These are phyloP conservation scores for Dendrolimus punctatus DNA, from an alignment of 1,140 invertebrate genomes.

Conservation along the genomic window DNA sequence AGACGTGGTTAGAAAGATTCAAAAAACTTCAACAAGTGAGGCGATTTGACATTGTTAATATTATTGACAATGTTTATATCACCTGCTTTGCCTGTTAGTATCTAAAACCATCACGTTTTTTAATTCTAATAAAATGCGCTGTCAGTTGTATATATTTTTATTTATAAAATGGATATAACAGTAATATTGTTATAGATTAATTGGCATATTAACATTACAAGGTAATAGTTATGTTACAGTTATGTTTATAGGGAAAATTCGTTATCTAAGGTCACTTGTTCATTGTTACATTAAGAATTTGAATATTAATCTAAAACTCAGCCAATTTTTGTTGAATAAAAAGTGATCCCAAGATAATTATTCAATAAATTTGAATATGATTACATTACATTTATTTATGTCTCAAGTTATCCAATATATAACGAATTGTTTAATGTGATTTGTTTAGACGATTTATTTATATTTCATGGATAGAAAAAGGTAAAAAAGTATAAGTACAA, in stretches of 20 bases:
- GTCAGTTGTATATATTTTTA: constrained; percentile 32
- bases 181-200: constrained; percentile 43
- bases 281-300: constrained; percentile 26
- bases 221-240: constrained; percentile 33
- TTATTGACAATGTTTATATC: too few species aligned
- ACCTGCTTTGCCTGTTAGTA: too few species aligned
- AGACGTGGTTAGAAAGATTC: too few species aligned
- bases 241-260: constrained; percentile 44
- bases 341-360: too few species aligned
- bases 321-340: too few species aligned
- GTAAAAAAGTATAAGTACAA: too few species aligned
- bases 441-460: too few species aligned
- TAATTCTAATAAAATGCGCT: constrained; percentile 35
- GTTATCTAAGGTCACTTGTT: too few species aligned
- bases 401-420: constrained; percentile 27
- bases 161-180: constrained; percentile 48
- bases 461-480: too few species aligned
- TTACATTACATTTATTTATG: constrained; percentile 70
- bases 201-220: constrained; percentile 48
- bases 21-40: too few species aligned
- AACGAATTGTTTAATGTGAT: too few species aligned
- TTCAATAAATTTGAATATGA: not conserved
- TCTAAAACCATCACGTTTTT: not conserved
- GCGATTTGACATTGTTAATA: too few species aligned
- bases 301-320: not conserved